Evolutionary conservation across 92 coral and sea anemone species (phyloP), one percentile per base, ranked within the genome.

Genomic region (Ricordea florida): DNA sequence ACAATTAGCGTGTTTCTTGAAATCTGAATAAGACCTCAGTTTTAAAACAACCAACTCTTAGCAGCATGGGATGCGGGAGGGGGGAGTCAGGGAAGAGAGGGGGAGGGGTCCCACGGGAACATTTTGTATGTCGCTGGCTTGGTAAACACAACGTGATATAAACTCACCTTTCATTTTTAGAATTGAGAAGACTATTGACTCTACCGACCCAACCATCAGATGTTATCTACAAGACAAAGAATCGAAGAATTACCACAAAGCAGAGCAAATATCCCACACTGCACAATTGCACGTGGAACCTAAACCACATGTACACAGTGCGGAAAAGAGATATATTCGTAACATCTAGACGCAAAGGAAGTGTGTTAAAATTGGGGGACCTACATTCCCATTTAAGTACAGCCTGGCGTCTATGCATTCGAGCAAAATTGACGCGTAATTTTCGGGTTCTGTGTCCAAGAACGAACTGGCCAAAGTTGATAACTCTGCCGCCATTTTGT

Each of bases 401-500:
- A 82, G 93, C 45, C 71, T 82, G 56, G 92, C 79, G 38, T 84
- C 62, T 38, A 87, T 75, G 35, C 92, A 88, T 33, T 88, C 94
- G 34, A 92, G 67, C 24, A 94, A 59, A 57, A 94, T 78, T 0
- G 89, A 38, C 3, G 51, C 45, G 44, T 87, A 61, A 25, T 40
- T 78, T 50, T 72, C 72, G 21, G 83, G 76, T 31, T 75, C 52
- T 10, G 82, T 73, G 49, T 78, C 58, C 17, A 87, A 63, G 79
- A 79, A 80, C 17, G 96, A 67, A 61, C 76, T 69, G 5, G 86
- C 81, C 44, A 82, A 58, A 25, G 75, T 82, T 32, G 88, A 83
- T n/a, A 88, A 52, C 16, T 91, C 98, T 35, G 93, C 98, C 94
- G 97, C 94, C 97, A 86, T 93, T 51, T 94, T 85, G 84, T 29